These are phyloP conservation scores for Mnemiopsis leidyi DNA, from an alignment of 37 sponge, comb jelly and placozoan genomes.

Conservation along the genomic window DNA sequence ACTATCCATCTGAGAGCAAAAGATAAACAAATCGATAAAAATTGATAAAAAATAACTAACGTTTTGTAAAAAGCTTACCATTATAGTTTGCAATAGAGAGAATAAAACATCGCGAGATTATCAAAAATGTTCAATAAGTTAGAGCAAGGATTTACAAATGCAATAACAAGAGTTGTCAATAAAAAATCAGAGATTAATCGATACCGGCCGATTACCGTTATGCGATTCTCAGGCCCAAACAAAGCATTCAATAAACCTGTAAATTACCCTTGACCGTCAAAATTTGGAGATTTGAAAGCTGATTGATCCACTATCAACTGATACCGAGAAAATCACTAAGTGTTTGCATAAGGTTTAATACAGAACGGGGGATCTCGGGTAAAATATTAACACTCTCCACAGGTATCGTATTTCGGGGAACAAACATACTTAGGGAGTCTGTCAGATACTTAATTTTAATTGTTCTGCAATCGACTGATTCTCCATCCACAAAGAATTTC, in stretches of 20 bases:
- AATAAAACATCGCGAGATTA: neutral
- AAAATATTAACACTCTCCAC: neutral
- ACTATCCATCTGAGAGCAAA: no score
- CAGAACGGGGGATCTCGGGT: neutral
- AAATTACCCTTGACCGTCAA: neutral
- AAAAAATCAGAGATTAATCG: neutral
- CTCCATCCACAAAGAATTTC: slow-evolving; percentile 42
- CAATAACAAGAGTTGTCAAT: neutral
- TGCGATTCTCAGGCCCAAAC: neutral
- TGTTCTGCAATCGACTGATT: slow-evolving; percentile 38
- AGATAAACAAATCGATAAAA: no score
- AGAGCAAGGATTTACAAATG: neutral
- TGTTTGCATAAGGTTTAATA: neutral
- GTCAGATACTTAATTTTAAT: slow-evolving; percentile 7
- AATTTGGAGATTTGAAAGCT: neutral
- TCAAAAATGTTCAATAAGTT: neutral
- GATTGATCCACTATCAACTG: neutral
- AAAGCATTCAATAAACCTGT: neutral
- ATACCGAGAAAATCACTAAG: neutral
- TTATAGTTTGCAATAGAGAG: no score
- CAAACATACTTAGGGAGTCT: slow-evolving; percentile 22
- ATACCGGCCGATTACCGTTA: neutral
- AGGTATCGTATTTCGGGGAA: slow-evolving; percentile 8
- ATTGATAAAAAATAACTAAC: no score
- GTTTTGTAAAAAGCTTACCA: no score